Conservation (phyloP, 2,797 vertebrate species). For the Limnodromus scolopaceus region DNA sequence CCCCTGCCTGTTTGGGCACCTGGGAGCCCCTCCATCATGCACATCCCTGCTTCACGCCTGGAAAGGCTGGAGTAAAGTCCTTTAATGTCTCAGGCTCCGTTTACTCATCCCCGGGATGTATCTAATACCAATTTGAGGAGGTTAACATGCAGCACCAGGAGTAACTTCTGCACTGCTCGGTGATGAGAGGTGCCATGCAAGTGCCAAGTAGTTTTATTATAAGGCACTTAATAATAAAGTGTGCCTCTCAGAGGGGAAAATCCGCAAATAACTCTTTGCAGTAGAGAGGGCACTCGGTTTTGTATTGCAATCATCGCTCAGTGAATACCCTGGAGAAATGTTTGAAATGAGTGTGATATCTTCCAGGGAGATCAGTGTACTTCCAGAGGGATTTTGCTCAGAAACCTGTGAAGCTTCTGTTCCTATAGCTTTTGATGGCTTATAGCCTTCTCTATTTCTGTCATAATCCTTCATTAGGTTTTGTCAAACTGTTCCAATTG, state of each 20-base stretch:
- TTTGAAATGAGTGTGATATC: conserved; percentile 63
- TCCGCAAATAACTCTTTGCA: neutral
- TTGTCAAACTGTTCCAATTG: conserved; percentile 60
- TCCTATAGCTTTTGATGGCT: conserved; percentile 13
- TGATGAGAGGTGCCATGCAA: neutral
- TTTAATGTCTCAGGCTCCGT: neutral
- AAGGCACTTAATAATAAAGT: conserved; percentile 15
- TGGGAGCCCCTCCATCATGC: neutral
- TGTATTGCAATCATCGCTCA: neutral
- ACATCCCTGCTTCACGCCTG: neutral
- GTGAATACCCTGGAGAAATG: neutral
- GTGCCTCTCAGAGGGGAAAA: neutral
- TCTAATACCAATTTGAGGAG: neutral
- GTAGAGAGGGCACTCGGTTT: conserved; percentile 12
- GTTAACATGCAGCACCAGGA: neutral
- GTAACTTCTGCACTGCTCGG: neutral
- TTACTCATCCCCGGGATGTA: neutral
- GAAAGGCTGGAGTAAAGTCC: neutral
- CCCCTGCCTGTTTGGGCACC: neutral
- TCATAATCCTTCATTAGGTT: conserved; percentile 63
- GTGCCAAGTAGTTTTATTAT: neutral
- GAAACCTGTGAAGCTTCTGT: conserved; percentile 51
- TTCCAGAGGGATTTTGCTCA: conserved; percentile 43
- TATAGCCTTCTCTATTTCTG: conserved; percentile 39
- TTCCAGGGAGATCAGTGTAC: conserved; percentile 64